phyloP scores from a whole-genome alignment of 2,888 invertebrate species.

The Labia minor region DNA sequence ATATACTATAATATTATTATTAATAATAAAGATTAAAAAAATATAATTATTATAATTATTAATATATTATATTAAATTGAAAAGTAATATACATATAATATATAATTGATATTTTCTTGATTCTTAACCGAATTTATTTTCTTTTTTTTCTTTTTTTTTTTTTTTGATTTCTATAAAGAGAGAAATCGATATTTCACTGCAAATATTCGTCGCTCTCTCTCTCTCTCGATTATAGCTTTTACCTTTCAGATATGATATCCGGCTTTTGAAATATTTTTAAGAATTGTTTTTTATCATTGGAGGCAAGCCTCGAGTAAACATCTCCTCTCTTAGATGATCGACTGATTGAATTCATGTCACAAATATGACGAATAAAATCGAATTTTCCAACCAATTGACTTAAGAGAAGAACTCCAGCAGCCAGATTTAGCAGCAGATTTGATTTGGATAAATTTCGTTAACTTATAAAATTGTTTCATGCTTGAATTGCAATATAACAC shows the following conservation, averaged over 20 bases:
- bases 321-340: not conserved
- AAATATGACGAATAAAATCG: conserved; percentile 2
- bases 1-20: too few species aligned
- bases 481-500: not conserved
- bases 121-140: too few species aligned
- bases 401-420: not conserved
- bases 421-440: not conserved
- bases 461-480: not conserved
- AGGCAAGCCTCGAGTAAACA: not conserved
- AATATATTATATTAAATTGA: too few species aligned
- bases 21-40: too few species aligned
- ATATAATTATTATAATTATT: too few species aligned
- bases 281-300: not conserved
- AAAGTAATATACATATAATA: too few species aligned
- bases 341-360: conserved; percentile 7
- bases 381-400: not conserved
- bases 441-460: not conserved
- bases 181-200: too few species aligned
- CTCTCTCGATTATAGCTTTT: not conserved
- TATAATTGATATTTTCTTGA: too few species aligned
- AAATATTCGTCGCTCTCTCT: not conserved
- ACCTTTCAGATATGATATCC: not conserved
- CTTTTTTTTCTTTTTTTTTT: too few species aligned
- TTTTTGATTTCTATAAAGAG: too few species aligned
- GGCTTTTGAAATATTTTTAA: not conserved